Evolutionary conservation across 2,888 invertebrate genomes (phyloP), one percentile per base, ranked within the genome.

Genomic region (Pyrgus malvae): DNA sequence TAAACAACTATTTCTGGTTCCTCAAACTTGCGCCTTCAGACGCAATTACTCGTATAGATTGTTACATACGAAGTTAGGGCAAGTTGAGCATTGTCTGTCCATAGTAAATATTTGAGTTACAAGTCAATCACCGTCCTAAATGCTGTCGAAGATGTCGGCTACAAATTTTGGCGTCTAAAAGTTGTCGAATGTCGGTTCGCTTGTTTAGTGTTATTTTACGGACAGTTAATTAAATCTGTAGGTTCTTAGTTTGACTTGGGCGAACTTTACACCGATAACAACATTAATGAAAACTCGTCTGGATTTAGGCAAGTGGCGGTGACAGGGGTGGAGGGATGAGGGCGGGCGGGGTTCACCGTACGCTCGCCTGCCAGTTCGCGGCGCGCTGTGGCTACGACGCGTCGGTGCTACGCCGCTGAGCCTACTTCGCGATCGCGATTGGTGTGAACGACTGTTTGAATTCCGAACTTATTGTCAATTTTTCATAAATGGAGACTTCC

Each of bases 271-370:
- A 85, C 78, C 78, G 84, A 88, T 88, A 87, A 88, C 85, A 86
- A 80, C 82, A 85, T 88, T 88, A 86, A 89, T 89, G 88, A 86
- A 84, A 88, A 86, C 80, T 86, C 78, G 78, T 74, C 78, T 82
- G 78, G 83, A 84, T 87, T 89, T 83, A 78, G 82, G 82, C 71
- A 75, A 78, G 79, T 80, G 80, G 79, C 78, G 77, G 79, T 79
- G 83, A 83, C 80, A 80, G 76, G 72, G 82, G 76, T 66, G 68
- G 69, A 59, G 63, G 74, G 69, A 14, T 21, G 60, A 60, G 65
- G 77, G 67, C 65, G 70, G 64, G 71, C 73, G 81, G 84, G 84
- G 79, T 70, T 65, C 61, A 61, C 53, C 67, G 72, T 57, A 63
- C 60, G 63, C 67, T 69, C 66, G 70, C 72, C 68, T 62, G 80